Percentiles rank a stretch among this genome's conserved stretches.
These are phyloP conservation scores for Crocidura indochinensis DNA, from an alignment of 2,797 vertebrate species.

Conservation along the genomic window DNA sequence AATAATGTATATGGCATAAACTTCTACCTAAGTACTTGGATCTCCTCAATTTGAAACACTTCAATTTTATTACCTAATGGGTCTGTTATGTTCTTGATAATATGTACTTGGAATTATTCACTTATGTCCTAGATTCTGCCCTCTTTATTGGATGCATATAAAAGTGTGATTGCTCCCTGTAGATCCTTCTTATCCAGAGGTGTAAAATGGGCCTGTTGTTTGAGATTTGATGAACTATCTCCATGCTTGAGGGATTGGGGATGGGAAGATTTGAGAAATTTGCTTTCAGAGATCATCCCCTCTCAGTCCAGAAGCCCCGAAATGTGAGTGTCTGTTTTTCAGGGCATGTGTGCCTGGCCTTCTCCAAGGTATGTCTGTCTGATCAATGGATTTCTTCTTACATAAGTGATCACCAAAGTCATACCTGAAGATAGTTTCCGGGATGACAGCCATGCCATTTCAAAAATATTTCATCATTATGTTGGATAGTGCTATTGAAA, in stretches of 20 bases:
- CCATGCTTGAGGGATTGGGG: not conserved
- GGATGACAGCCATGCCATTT: slow-evolving; percentile 21
- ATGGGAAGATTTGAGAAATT: not conserved
- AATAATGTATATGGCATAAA: not conserved
- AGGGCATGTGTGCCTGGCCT: not conserved
- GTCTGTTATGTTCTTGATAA: not conserved
- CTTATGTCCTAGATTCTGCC: not conserved
- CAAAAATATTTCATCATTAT: slow-evolving; percentile 3
- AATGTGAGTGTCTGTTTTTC: not conserved
- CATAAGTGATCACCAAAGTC: not conserved
- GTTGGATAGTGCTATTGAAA: not conserved
- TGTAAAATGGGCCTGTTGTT: not conserved
- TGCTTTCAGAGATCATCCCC: not conserved
- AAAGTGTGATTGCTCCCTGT: not conserved
- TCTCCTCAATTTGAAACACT: slow-evolving; percentile 2
- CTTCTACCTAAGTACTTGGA: slow-evolving; percentile 5
- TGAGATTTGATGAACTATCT: not conserved
- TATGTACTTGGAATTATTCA: not conserved
- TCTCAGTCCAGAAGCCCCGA: not conserved
- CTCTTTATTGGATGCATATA: not conserved
- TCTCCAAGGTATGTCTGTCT: not conserved
- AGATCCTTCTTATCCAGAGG: not conserved
- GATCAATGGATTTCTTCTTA: slow-evolving; percentile 1
- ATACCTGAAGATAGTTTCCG: slow-evolving; percentile 37
- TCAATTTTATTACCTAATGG: not conserved